phyloP scores from a whole-genome alignment of 2,797 vertebrate genomes.

The Lophotriccus pileatus region DNA sequence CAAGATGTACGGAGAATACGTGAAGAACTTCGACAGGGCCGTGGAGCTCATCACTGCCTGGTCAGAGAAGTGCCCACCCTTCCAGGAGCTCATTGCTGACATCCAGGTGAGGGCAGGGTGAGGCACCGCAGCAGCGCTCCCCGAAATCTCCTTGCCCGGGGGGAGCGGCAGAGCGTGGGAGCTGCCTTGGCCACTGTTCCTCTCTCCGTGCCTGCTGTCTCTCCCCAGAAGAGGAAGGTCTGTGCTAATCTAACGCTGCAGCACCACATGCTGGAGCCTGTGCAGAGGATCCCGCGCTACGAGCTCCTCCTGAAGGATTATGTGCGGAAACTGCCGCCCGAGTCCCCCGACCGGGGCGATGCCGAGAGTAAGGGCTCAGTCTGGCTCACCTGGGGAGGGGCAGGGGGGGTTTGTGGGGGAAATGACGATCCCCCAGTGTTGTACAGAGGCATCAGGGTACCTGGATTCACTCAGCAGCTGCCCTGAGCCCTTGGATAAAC shows the following conservation, averaged over 20 bases:
- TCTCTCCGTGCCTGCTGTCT: neutral
- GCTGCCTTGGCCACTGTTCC: neutral
- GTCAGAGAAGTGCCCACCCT: conserved; percentile 81
- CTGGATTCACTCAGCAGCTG: neutral
- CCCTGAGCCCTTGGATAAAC: neutral
- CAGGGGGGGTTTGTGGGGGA: neutral
- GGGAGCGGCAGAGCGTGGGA: neutral
- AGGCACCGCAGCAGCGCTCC: neutral
- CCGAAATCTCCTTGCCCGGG: neutral
- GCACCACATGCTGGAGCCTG: conserved; percentile 78
- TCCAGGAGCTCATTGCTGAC: conserved; percentile 81
- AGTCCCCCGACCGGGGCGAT: conserved; percentile 74
- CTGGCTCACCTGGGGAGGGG: neutral
- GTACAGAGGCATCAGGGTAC: neutral
- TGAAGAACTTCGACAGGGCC: conserved; percentile 87
- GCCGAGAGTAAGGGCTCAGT: conserved; percentile 73
- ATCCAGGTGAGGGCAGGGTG: conserved; percentile 75
- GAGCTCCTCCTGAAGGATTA: conserved; percentile 89
- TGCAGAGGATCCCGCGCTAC: conserved; percentile 88
- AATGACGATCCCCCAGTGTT: neutral
- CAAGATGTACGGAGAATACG: conserved; percentile 89
- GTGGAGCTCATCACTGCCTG: conserved; percentile 83
- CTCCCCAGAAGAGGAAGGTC: conserved; percentile 71
- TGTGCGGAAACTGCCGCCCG: conserved; percentile 78
- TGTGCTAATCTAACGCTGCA: conserved; percentile 79